A percentile compares a stretch with the other conserved stretches of the same genome.
phyloP scores from a whole-genome alignment of 2,797 vertebrate species.

The Siniperca obscura region DNA sequence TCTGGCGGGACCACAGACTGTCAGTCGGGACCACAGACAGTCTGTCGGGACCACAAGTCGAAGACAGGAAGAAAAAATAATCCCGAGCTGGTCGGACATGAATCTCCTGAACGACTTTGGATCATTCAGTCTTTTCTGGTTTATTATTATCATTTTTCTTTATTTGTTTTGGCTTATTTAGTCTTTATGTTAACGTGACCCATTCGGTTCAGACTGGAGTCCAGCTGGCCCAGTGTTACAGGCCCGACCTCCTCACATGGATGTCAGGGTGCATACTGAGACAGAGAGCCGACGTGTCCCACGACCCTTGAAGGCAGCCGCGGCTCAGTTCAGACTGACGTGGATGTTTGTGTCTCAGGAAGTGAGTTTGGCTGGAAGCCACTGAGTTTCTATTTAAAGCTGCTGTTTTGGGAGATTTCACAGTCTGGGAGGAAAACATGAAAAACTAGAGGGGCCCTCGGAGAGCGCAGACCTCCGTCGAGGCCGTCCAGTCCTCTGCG shows the following conservation, averaged over 20 bases:
- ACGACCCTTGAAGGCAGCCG: constrained; percentile 36
- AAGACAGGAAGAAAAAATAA: background rate
- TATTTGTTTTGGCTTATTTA: background rate
- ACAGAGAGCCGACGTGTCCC: background rate
- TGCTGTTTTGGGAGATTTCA: constrained; percentile 17
- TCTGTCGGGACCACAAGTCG: too few relatives aligned
- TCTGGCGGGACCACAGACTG: too few relatives aligned
- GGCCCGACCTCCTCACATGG: background rate
- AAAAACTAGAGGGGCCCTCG: background rate
- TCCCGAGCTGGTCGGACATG: too few relatives aligned
- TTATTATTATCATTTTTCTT: background rate
- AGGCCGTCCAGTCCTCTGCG: too few relatives aligned
- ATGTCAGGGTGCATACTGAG: background rate
- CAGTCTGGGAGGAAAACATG: constrained; percentile 13
- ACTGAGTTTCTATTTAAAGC: constrained; percentile 51
- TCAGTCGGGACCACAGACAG: too few relatives aligned
- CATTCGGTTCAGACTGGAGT: background rate
- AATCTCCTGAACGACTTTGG: background rate
- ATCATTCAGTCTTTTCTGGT: background rate
- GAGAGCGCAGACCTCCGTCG: too few relatives aligned
- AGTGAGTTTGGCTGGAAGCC: constrained; percentile 27
- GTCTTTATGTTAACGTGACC: background rate
- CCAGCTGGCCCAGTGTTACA: background rate
- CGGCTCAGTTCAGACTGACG: constrained; percentile 18
- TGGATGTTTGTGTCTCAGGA: constrained; percentile 46